A percentile compares a stretch with the other conserved stretches of the same genome.
Conservation (phyloP, 2,888 invertebrate species). For the Neoitamus cyanurus region DNA sequence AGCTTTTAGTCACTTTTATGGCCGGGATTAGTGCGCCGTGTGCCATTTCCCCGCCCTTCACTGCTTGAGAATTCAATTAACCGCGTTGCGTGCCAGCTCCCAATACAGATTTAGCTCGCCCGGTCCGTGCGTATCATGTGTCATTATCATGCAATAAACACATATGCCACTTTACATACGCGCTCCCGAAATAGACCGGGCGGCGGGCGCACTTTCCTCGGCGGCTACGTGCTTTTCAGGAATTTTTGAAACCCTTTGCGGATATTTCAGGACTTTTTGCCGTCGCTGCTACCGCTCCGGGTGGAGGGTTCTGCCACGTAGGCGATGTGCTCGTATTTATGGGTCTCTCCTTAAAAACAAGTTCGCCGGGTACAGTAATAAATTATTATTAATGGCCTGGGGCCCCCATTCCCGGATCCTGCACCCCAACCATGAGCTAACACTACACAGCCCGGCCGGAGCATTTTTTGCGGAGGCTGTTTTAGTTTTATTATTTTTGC, state of each 20-base stretch:
- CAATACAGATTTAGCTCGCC: conserved; percentile 20
- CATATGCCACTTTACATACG: conserved; percentile 40
- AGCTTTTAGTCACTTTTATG: conserved; percentile 41
- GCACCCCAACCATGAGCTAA: neutral
- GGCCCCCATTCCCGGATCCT: neutral
- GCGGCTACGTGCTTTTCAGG: conserved; percentile 9
- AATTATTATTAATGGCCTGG: conserved; percentile 37
- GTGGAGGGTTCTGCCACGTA: neutral
- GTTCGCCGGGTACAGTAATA: conserved; percentile 24
- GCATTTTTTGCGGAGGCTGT: conserved; percentile 5
- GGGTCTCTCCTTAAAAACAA: conserved; percentile 17
- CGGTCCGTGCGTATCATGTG: conserved; percentile 29
- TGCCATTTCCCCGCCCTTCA: neutral
- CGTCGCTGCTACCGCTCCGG: neutral
- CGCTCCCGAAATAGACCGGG: conserved; percentile 16
- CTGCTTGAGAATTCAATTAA: conserved; percentile 40
- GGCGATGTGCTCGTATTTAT: neutral
- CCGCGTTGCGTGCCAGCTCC: conserved; percentile 13
- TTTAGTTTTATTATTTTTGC: neutral
- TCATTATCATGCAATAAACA: conserved; percentile 38
- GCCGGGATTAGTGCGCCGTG: conserved; percentile 4
- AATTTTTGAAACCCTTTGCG: conserved; percentile 24
- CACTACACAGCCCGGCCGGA: neutral
- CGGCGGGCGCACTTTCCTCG: neutral
- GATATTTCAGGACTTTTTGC: conserved; percentile 16